A percentile compares a stretch with the other conserved stretches of the same genome.
These are phyloP conservation scores for Phenganax marumi DNA, from an alignment of 92 coral and sea anemone species.

Conservation along the genomic window DNA sequence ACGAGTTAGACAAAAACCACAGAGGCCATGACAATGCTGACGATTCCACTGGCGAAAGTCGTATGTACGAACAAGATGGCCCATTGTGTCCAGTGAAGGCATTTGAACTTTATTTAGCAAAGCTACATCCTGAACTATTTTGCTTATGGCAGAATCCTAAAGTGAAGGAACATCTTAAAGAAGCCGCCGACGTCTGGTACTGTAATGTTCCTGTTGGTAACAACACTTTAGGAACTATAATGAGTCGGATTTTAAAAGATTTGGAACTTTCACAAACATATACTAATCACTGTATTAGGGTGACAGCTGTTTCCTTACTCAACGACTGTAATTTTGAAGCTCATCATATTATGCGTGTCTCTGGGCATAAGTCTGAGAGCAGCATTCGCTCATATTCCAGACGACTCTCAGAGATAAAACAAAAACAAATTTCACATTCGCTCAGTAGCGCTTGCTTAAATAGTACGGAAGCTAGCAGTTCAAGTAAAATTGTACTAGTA, in stretches of 20 bases:
- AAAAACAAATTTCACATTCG: too few relatives aligned
- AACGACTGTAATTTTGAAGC: slow-evolving; percentile 59
- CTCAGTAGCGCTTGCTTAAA: background rate
- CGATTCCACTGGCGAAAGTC: slow-evolving; percentile 40
- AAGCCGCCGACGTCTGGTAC: slow-evolving; percentile 54
- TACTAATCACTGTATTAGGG: slow-evolving; percentile 54
- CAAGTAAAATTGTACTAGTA: background rate
- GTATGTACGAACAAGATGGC: slow-evolving; percentile 57
- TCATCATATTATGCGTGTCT: slow-evolving; percentile 47
- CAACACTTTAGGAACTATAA: slow-evolving; percentile 51
- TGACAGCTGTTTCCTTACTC: slow-evolving; percentile 49
- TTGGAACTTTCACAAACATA: background rate
- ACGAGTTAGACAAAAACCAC: slow-evolving; percentile 47
- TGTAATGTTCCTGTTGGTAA: slow-evolving; percentile 50
- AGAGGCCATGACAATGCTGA: background rate
- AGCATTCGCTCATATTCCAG: too few relatives aligned
- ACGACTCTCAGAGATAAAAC: too few relatives aligned
- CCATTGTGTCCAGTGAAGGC: slow-evolving; percentile 48
- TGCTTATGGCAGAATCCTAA: slow-evolving; percentile 62
- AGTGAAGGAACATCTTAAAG: slow-evolving; percentile 26
- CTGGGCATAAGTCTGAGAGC: too few relatives aligned
- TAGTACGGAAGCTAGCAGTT: too few relatives aligned
- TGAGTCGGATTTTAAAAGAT: too few relatives aligned
- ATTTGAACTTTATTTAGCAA: slow-evolving; percentile 54
- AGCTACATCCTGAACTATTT: slow-evolving; percentile 42